Percentiles rank a stretch among this genome's conserved stretches.
Conservation (phyloP, 1,140 invertebrate genomes). For the Mylabris phalerata region DNA sequence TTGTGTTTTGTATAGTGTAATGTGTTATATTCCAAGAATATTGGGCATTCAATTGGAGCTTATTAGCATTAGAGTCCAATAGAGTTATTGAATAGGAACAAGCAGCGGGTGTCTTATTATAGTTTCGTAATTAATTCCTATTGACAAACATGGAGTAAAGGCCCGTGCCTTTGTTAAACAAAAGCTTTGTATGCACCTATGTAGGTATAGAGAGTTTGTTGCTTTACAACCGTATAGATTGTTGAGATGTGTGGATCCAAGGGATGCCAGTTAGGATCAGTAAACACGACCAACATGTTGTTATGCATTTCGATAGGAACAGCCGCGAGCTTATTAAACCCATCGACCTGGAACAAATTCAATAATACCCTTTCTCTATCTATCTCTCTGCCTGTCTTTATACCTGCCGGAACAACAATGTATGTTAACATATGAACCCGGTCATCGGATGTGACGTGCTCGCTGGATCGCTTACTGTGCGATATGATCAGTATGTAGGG, state of each 20-base stretch:
- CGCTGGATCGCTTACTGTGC: constrained; percentile 21
- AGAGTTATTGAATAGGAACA: neutral
- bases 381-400: no score
- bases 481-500: constrained; percentile 25
- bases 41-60: neutral
- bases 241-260: no score
- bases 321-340: constrained; percentile 18
- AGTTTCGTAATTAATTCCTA: constrained; percentile 22
- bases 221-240: no score
- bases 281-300: constrained; percentile 12
- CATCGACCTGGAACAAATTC: constrained; percentile 13
- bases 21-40: no score
- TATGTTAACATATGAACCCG: constrained; percentile 21
- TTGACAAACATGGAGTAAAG: constrained; percentile 12
- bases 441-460: constrained; percentile 25
- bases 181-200: constrained; percentile 14
- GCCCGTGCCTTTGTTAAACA: constrained; percentile 6
- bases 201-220: neutral
- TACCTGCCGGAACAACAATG: constrained; percentile 17
- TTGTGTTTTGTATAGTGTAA: no score
- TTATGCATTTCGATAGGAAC: constrained; percentile 22
- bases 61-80: constrained; percentile 6
- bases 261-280: constrained; percentile 8
- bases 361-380: constrained; percentile 10
- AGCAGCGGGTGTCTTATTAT: constrained; percentile 16